Base-by-base conservation (phyloP, 2,113 vertebrate genomes). In the Anas platyrhynchos region DNA sequence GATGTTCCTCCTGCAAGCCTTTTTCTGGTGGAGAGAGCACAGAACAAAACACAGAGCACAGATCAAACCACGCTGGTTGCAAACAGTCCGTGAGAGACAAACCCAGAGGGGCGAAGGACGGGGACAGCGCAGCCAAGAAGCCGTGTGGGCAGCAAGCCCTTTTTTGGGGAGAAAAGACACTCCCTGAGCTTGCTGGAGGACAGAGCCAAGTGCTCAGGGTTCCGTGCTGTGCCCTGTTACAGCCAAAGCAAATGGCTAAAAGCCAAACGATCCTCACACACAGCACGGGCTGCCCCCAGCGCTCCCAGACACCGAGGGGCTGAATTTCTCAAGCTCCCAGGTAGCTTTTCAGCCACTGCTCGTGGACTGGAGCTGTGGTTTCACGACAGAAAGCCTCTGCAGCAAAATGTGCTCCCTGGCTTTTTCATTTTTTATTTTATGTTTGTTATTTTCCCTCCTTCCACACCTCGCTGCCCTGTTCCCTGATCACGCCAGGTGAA, bases 21-120 rank as follows among this genome's bases (percentile, higher is more conserved):
- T 74, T 61, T 97, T 96, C 97, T 97, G 58, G 66, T 36, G n/a
- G 76, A 75, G 86, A 75, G 55, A 87, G 74, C 90, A 96, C 25
- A 52, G 34, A 62, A 54, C n/a, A 75, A 58, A 69, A 50, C 1
- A 10, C 14, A 41, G 58, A 9, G 43, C 74, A 14, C 17, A 38
- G 32, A 43, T 36, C 12, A 59, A 34, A 43, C 46, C 16, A 8
- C 41, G 8, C 3, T 3, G 1, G 63, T 52, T 54, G 54, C 56
- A 73, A 61, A 61, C 6, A 44, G 23, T 38, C 52, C 18, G 0
- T 16, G 55, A 44, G 20, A 73, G 48, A 9, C 41, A 56, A 9
- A 67, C 9, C 9, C 27, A 17, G 18, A 23, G 23, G 10, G 6
- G 20, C 38, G 62, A 61, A 52, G n/a, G 1, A 1, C 26, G 52